These are phyloP conservation scores for Embiotoca jacksoni DNA, from an alignment of 2,113 vertebrate species.

Conservation along the genomic window DNA sequence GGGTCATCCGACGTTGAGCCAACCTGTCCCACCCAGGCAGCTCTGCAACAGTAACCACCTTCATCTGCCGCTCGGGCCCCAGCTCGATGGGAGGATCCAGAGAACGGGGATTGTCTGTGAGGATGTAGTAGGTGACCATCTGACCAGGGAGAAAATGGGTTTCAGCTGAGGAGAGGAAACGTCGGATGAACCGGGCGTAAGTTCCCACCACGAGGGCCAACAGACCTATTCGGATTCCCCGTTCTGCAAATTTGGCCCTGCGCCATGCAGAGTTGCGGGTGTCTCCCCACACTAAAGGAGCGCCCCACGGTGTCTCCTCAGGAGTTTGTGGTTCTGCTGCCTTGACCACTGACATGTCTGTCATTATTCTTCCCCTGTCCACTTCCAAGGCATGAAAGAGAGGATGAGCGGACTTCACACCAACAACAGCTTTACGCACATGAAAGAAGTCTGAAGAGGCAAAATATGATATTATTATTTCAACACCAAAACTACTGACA, in stretches of 20 bases:
- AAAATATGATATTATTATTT: not conserved
- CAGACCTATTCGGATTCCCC: slow-evolving; percentile 80
- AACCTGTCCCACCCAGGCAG: slow-evolving; percentile 79
- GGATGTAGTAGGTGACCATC: slow-evolving; percentile 83
- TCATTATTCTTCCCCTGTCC: slow-evolving; percentile 2
- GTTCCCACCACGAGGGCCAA: slow-evolving; percentile 82
- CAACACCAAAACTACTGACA: not conserved
- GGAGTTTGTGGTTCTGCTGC: slow-evolving; percentile 23
- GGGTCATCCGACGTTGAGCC: slow-evolving; percentile 74
- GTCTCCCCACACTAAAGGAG: slow-evolving; percentile 87
- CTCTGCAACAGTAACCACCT: slow-evolving; percentile 75
- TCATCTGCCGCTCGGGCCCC: slow-evolving; percentile 71
- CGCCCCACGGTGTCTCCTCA: slow-evolving; percentile 83
- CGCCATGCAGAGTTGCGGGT: slow-evolving; percentile 72
- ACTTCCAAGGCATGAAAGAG: slow-evolving; percentile 22
- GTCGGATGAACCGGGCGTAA: slow-evolving; percentile 76
- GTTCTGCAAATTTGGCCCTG: slow-evolving; percentile 70
- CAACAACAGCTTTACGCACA: slow-evolving; percentile 31
- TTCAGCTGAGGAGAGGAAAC: slow-evolving; percentile 83
- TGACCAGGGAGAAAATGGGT: slow-evolving; percentile 81
- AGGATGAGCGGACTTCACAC: slow-evolving; percentile 29
- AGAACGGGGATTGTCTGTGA: slow-evolving; percentile 81
- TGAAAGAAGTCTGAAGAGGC: slow-evolving; percentile 71
- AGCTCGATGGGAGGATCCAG: slow-evolving; percentile 71
- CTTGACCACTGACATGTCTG: slow-evolving; percentile 13